phyloP scores from a whole-genome alignment of 2,888 invertebrate species.

The Adineta ricciae region DNA sequence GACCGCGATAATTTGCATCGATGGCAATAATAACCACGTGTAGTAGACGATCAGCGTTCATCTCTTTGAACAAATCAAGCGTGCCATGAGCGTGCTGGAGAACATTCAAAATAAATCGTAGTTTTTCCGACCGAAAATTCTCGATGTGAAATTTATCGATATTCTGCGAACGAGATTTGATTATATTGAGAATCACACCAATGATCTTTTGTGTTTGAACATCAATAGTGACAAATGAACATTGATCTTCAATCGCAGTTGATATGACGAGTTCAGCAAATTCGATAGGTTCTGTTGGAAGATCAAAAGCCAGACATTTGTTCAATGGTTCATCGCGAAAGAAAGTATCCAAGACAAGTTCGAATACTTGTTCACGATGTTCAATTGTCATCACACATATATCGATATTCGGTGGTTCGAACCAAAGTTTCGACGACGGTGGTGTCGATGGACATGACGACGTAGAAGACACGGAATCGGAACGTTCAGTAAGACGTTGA shows the following conservation, averaged over 20 bases:
- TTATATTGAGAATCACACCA: not conserved
- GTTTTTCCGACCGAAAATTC: not conserved
- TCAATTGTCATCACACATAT: not conserved
- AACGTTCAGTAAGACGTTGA: not conserved
- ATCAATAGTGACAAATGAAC: conserved; percentile 20
- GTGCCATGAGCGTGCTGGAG: not conserved
- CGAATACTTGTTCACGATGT: not conserved
- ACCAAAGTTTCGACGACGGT: not conserved
- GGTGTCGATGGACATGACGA: not conserved
- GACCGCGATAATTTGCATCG: conserved; percentile 8
- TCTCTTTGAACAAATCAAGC: not conserved
- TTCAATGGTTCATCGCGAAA: conserved; percentile 24
- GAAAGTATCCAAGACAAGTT: not conserved
- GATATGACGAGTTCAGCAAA: not conserved
- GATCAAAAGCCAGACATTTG: not conserved
- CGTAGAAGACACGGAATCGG: not conserved
- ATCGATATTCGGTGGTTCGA: not conserved
- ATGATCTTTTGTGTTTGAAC: not conserved
- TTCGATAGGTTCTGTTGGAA: not conserved
- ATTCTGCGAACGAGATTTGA: not conserved
- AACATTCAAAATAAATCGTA: conserved; percentile 14
- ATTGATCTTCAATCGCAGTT: not conserved
- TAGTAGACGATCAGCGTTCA: not conserved
- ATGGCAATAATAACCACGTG: conserved; percentile 5
- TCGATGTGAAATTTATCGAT: not conserved